phyloP scores from a whole-genome alignment of 2,113 vertebrate genomes.

The Entosphenus tridentatus region DNA sequence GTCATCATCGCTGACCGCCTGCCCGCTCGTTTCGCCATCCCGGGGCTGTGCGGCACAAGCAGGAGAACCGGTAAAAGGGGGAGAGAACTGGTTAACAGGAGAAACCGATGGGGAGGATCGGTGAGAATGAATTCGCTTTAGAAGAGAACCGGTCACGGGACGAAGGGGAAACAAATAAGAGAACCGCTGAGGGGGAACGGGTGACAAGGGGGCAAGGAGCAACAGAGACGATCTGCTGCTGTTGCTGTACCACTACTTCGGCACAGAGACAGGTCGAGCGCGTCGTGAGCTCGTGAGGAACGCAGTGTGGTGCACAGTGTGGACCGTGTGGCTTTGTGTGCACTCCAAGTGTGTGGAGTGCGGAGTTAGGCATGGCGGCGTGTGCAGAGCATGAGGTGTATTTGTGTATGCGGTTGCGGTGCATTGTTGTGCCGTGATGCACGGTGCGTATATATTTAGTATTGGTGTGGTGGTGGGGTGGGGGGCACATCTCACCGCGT shows the following conservation, averaged over 20 bases:
- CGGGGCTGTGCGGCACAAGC: constrained; percentile 25
- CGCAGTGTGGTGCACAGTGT: too few species aligned
- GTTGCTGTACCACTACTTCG: too few species aligned
- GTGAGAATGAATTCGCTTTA: too few species aligned
- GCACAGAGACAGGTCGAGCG: too few species aligned
- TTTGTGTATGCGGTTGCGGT: not conserved
- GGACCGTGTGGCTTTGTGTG: not conserved
- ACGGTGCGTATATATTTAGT: not conserved
- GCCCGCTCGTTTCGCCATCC: constrained; percentile 31
- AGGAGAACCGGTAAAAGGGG: constrained; percentile 6
- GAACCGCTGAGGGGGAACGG: too few species aligned
- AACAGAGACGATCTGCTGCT: too few species aligned
- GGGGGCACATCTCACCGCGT: constrained; percentile 34
- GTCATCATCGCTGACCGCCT: constrained; percentile 22
- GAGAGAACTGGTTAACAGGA: not conserved
- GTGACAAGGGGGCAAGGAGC: too few species aligned
- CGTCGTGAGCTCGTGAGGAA: too few species aligned
- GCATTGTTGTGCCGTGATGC: not conserved
- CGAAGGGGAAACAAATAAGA: too few species aligned
- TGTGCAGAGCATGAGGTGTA: not conserved
- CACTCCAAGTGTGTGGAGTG: too few species aligned
- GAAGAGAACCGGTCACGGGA: too few species aligned
- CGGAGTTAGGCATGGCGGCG: not conserved
- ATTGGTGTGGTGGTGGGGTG: not conserved
- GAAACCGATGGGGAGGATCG: too few species aligned